Evolutionary conservation across 2,888 invertebrate genomes (phyloP).

Genomic region (Cryptocephalus moraei): DNA sequence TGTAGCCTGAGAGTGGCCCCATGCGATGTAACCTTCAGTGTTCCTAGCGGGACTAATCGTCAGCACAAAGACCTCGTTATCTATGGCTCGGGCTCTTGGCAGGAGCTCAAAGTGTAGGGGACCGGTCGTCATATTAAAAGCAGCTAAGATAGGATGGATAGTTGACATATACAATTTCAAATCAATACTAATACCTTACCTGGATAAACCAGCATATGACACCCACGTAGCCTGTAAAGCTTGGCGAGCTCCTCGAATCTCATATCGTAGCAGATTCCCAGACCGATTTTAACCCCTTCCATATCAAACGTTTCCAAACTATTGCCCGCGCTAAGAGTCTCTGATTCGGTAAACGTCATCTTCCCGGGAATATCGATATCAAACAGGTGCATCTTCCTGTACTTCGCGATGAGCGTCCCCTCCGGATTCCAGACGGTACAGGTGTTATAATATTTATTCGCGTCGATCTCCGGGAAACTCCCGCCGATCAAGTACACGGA

Average conservation of each 20-base stretch:
- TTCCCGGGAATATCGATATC: conserved; percentile 91
- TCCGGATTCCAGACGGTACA: conserved; percentile 74
- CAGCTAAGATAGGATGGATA: conserved; percentile 29
- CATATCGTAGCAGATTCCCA: conserved; percentile 93
- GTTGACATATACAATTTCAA: too few species aligned
- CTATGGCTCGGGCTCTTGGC: conserved; percentile 69
- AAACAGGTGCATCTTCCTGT: conserved; percentile 88
- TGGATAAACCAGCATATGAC: conserved; percentile 81
- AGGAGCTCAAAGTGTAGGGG: conserved; percentile 88
- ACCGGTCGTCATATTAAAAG: conserved; percentile 95
- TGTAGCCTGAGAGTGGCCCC: conserved; percentile 77
- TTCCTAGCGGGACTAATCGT: conserved; percentile 77
- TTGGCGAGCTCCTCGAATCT: conserved; percentile 84
- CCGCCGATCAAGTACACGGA: conserved; percentile 79
- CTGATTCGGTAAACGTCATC: conserved; percentile 89
- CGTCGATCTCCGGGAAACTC: conserved; percentile 72
- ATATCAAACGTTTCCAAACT: conserved; percentile 63
- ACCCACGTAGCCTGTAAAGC: conserved; percentile 59
- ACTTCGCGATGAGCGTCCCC: conserved; percentile 69
- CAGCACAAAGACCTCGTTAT: conserved; percentile 83
- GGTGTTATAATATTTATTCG: conserved; percentile 64
- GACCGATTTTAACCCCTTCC: conserved; percentile 63
- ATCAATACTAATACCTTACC: conserved; percentile 35
- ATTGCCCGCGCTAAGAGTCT: conserved; percentile 67
- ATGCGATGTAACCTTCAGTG: conserved; percentile 69